phyloP scores from a whole-genome alignment of 2,888 invertebrate species.

The Cosmopolites sordidus region DNA sequence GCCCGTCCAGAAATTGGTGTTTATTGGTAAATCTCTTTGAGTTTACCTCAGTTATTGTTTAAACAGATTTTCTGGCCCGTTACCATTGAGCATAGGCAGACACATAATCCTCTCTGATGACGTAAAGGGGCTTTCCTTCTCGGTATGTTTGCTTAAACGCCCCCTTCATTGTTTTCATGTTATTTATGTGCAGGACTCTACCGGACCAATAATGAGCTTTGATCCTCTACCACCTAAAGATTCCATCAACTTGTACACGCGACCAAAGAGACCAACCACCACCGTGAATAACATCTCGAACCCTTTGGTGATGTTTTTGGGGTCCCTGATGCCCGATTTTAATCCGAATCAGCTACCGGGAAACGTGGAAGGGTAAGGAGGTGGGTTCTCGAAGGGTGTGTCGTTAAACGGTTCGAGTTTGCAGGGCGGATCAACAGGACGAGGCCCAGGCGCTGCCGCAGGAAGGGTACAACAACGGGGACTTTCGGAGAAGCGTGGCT shows the following conservation, averaged over 20 bases:
- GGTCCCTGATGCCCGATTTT: slow-evolving; percentile 68
- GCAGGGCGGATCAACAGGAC: slow-evolving; percentile 2
- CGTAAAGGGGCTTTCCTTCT: slow-evolving; percentile 60
- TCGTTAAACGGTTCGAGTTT: not conserved
- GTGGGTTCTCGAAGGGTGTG: not conserved
- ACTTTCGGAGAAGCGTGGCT: slow-evolving; percentile 61
- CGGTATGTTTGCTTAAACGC: slow-evolving; percentile 51
- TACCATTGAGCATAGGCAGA: slow-evolving; percentile 62
- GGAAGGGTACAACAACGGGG: slow-evolving; percentile 37
- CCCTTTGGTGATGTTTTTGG: slow-evolving; percentile 60
- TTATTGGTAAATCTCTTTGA: no score
- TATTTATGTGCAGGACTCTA: slow-evolving; percentile 40
- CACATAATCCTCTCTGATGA: slow-evolving; percentile 64
- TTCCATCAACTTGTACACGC: slow-evolving; percentile 67
- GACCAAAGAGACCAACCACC: slow-evolving; percentile 45
- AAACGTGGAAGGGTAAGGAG: not conserved
- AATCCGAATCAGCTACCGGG: slow-evolving; percentile 42
- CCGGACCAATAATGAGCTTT: slow-evolving; percentile 63
- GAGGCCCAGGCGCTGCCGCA: slow-evolving; percentile 17
- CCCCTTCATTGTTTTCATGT: not conserved
- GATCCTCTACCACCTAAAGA: slow-evolving; percentile 77
- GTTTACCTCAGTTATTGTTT: not conserved
- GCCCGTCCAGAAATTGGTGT: no score
- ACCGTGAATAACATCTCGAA: slow-evolving; percentile 36
- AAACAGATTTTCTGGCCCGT: slow-evolving; percentile 41